Evolutionary conservation across 2,888 invertebrate genomes (phyloP), one percentile per base, ranked within the genome.

Genomic region (Drosophila setosimentum): DNA sequence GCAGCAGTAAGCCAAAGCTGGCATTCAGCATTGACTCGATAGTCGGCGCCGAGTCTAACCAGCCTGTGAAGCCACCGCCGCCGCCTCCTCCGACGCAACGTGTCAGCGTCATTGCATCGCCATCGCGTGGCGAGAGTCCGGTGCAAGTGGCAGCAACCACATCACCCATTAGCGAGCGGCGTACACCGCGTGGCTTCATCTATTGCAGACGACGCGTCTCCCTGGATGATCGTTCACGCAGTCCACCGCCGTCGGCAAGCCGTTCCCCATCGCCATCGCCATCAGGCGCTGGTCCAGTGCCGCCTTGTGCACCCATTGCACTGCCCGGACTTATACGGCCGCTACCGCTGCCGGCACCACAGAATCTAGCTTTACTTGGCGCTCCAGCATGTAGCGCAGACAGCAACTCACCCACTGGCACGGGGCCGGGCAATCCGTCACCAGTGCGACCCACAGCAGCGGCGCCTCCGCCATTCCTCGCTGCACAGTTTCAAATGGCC

Each of bases 21-120:
- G 98, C 98, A 91, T 98, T 98, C 93, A 97, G 97, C 92, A 98
- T 98, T 94, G 98, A 98, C 94, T 97, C 97, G 91, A 97, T 98
- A 92, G 98, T 98, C 74, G 98, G 98, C 76, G 68, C 61, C 1
- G 72, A 55, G 16, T 62, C 80, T 10, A 45, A 53, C 4, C 32
- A 62, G 2, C 51, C 68, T 16, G 3, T 50, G 40, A 89, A 62
- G 50, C 66, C 73, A 7, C 53, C 73, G 48, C 60, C 75, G 4
- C 62, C 75, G 33, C 67, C 73, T 55, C 8, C 4, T 27, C 10
- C 3, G 13, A 37, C 54, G 6, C 55, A 78, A 21, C 80, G 88
- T 10, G 64, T 82, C 30, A 79, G 78, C 59, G 82, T 90, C 24
- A 83, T 89, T 66, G 78, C 91, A 35, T 88, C 92, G 58, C 79